Evolutionary conservation across 2,888 invertebrate species (phyloP).

Genomic region (Microplitis deprimator): DNA sequence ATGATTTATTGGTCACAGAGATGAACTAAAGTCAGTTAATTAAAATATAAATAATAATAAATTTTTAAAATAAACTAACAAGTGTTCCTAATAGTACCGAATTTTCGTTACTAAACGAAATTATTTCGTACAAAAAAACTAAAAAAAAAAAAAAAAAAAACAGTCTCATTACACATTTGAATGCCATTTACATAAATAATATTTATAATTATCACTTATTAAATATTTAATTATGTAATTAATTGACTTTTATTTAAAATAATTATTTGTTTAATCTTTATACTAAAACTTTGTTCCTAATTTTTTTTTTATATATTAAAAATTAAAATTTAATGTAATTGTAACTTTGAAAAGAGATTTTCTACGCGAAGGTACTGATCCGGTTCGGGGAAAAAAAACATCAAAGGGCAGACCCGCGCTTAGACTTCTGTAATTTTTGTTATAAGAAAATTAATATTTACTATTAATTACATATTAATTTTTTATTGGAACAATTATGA

Average conservation of each 20-base stretch:
- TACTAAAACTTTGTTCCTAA: slow-evolving; percentile 25
- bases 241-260: neutral
- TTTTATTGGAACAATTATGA: slow-evolving; percentile 51
- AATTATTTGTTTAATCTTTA: neutral
- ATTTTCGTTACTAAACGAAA: slow-evolving; percentile 13
- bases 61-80: slow-evolving; percentile 6
- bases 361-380: slow-evolving; percentile 22
- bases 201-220: neutral
- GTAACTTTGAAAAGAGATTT: neutral
- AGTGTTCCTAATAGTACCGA: slow-evolving; percentile 20
- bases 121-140: neutral
- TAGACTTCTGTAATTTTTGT: slow-evolving; percentile 43
- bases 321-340: slow-evolving; percentile 49
- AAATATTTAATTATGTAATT: neutral
- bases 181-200: slow-evolving; percentile 47
- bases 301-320: slow-evolving; percentile 40
- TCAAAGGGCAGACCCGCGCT: slow-evolving; percentile 43
- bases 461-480: slow-evolving; percentile 45
- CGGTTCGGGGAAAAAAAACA: slow-evolving; percentile 58
- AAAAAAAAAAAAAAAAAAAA: neutral
- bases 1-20: slow-evolving; percentile 27
- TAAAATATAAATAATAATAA: slow-evolving; percentile 19
- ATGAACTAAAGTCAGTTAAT: slow-evolving; percentile 18
- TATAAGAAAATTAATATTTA: slow-evolving; percentile 55
- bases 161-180: slow-evolving; percentile 40